phyloP scores from a whole-genome alignment of 2,888 invertebrate genomes.

The Bimastos eiseni region DNA sequence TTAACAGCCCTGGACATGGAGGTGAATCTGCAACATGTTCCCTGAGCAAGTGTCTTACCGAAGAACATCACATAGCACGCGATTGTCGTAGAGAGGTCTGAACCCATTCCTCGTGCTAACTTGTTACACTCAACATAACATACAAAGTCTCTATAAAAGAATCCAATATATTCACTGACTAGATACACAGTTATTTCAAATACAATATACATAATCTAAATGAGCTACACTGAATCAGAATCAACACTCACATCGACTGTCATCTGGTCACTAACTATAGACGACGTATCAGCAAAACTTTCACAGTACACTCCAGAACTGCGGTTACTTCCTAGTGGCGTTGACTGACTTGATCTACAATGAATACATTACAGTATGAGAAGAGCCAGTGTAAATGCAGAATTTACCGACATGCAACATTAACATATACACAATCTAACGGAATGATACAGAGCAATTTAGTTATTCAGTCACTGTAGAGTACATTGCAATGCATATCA shows the following conservation, averaged over 20 bases:
- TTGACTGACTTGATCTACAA: conserved; percentile 31
- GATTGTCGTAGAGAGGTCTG: background rate
- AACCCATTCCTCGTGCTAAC: background rate
- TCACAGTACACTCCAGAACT: conserved; percentile 43
- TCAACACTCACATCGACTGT: background rate
- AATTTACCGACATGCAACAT: background rate
- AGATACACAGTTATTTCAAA: background rate
- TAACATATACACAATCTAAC: conserved; percentile 3
- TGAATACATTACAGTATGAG: background rate
- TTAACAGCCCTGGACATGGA: no score
- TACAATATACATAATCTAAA: background rate
- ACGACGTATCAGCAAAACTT: conserved; percentile 27
- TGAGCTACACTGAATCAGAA: background rate
- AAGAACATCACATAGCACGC: no score
- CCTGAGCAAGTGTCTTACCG: no score
- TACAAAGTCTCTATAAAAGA: background rate
- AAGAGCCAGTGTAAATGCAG: background rate
- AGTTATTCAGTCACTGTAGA: background rate
- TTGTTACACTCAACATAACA: background rate
- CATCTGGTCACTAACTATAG: background rate
- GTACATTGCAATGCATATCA: background rate
- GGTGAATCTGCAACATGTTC: no score
- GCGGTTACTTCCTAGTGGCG: conserved; percentile 41
- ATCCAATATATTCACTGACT: background rate
- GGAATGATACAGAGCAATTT: background rate